Evolutionary conservation across 2,797 vertebrate genomes (phyloP).

Genomic region (Numenius phaeopus): DNA sequence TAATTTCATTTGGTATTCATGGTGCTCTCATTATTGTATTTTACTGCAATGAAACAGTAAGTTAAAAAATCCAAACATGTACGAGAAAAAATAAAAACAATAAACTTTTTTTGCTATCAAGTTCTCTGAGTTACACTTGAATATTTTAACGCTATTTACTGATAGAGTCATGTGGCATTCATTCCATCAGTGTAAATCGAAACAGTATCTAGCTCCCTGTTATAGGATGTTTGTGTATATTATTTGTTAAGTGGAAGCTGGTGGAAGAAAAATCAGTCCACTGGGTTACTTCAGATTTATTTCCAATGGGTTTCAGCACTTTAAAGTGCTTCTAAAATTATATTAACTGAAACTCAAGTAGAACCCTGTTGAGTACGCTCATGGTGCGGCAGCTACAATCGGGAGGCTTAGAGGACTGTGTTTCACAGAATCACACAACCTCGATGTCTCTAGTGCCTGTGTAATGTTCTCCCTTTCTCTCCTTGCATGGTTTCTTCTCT

Average conservation of each 20-base stretch:
- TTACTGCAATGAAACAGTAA: background rate
- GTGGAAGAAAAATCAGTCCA: slow-evolving; percentile 33
- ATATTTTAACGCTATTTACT: background rate
- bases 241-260: slow-evolving; percentile 30
- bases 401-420: background rate
- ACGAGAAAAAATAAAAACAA: background rate
- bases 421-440: background rate
- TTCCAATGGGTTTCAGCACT: slow-evolving; percentile 20
- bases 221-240: background rate
- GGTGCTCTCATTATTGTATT: slow-evolving; percentile 10
- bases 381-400: background rate
- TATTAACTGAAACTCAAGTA: slow-evolving; percentile 52
- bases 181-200: background rate
- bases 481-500: background rate
- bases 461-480: background rate
- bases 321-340: slow-evolving; percentile 54
- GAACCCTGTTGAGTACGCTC: slow-evolving; percentile 21
- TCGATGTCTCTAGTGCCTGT: background rate
- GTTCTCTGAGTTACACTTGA: background rate
- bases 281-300: slow-evolving; percentile 29
- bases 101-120: background rate
- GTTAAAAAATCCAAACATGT: background rate
- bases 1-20: slow-evolving; percentile 34
- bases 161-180: background rate
- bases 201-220: background rate